Percentiles rank a stretch among this genome's conserved stretches.
Conservation (phyloP, 1,140 invertebrate genomes). For the Ephestia elutella region DNA sequence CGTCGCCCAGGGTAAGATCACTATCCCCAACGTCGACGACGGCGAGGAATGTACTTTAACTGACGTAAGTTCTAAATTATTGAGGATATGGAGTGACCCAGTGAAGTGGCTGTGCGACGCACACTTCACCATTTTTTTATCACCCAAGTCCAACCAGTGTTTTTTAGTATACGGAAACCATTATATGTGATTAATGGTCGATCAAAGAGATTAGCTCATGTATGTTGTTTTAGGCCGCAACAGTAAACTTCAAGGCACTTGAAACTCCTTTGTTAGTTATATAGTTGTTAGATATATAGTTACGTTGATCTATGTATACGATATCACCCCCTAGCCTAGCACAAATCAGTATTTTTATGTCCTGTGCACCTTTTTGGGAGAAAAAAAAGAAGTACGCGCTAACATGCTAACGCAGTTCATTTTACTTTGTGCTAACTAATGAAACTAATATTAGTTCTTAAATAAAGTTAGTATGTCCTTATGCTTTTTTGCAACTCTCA, state of each 20-base stretch:
- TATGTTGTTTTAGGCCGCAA: not conserved
- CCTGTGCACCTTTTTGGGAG: not conserved
- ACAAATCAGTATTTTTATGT: not conserved
- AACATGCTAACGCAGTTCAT: not conserved
- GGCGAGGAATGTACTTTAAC: slow-evolving; percentile 94
- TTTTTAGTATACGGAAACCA: not conserved
- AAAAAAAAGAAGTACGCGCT: not conserved
- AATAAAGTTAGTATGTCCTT: not conserved
- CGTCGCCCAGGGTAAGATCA: slow-evolving; percentile 97
- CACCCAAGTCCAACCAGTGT: not conserved
- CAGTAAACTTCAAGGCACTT: not conserved
- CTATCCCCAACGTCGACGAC: slow-evolving; percentile 97
- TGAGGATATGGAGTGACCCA: slow-evolving; percentile 25
- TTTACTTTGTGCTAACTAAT: not conserved
- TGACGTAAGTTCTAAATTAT: slow-evolving; percentile 76
- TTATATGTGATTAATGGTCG: not conserved
- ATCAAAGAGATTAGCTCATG: not conserved
- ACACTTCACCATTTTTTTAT: slow-evolving; percentile 2
- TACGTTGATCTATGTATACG: not conserved
- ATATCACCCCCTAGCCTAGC: not conserved
- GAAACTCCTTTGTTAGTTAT: too few species aligned
- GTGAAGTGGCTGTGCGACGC: slow-evolving; percentile 22
- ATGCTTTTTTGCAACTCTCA: not conserved
- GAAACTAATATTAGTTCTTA: not conserved
- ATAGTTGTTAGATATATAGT: not conserved